Evolutionary conservation across 2,888 invertebrate species (phyloP), one percentile per base, ranked within the genome.

Genomic region (Gari tellinella): DNA sequence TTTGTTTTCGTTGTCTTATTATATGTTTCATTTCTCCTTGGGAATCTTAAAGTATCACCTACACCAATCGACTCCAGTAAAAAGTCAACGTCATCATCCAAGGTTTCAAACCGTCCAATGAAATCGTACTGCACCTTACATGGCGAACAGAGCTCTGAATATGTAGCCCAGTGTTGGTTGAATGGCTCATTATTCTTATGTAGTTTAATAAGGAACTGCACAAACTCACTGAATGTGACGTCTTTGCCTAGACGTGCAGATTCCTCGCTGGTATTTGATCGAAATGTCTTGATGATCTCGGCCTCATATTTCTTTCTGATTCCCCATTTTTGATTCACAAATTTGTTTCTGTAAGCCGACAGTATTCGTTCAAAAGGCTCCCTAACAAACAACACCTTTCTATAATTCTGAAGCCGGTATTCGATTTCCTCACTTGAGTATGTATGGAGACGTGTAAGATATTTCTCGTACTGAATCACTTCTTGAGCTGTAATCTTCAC

Each of bases 141-240:
- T 0, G 98, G 98, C 89, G 95, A 95, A 90, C 98, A 98, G 53
- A 98, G 92, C 64, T 95, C 94, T 70, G 94, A 93, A 80, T 96
- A 95, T 0, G 97, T 95, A 86, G 95, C 94, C 98, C 98, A 98
- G 89, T 98, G 98, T 89, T 97, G 97, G 90, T 98, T 98, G 1
- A 92, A 91, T 0, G 78, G 57, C 8, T 43, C n/a, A 93, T 93
- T 49, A 49, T 66, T 46, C 0, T 74, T 82, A 8, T 58, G 46
- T 2, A 73, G 70, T 67, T 93, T 92, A 45, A 96, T 94, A 51
- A 98, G 93, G 92, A 96, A 98, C 83, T 95, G 93, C 0, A 96
- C 95, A 90, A 98, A 98, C 92, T 98, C 97, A 21, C 94, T 93
- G 91, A 98, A 97, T 0, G 95, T 95, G 1, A 97, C 97, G 92